A percentile compares a stretch with the other conserved stretches of the same genome.
Evolutionary conservation across 2,113 vertebrate species (phyloP).

Genomic region (Melanerpes formicivorus): DNA sequence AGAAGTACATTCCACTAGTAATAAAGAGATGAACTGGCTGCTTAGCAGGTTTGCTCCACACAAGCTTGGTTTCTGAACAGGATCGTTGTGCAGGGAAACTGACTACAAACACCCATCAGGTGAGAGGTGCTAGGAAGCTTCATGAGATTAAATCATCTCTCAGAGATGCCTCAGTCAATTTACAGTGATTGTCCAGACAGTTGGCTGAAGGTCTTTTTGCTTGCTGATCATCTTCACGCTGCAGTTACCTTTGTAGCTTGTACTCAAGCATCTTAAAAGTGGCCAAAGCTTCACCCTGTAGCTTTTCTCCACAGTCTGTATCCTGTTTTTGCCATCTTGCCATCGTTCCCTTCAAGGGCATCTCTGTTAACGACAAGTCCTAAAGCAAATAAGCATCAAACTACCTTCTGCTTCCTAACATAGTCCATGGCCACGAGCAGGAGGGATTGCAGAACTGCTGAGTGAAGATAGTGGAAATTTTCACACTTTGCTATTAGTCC

Average conservation of each 20-base stretch:
- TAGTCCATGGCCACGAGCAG: neutral
- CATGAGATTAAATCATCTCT: slow-evolving; percentile 1
- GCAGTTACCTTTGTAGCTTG: neutral
- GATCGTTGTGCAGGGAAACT: slow-evolving; percentile 5
- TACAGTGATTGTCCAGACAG: neutral
- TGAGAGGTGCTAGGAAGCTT: neutral
- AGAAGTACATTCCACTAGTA: neutral
- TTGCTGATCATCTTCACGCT: neutral
- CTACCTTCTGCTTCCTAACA: neutral
- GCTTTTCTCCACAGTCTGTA: neutral
- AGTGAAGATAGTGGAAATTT: neutral
- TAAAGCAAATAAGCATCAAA: neutral
- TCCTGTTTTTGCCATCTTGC: neutral
- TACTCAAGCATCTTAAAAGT: neutral
- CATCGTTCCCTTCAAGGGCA: neutral
- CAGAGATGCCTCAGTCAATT: neutral
- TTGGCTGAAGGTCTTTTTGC: neutral
- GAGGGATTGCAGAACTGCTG: neutral
- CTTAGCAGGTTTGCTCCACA: neutral
- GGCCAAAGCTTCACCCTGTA: neutral
- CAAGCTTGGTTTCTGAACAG: slow-evolving; percentile 15
- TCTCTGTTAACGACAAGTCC: neutral
- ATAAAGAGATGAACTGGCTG: neutral
- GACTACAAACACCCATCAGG: neutral
- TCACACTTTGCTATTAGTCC: neutral